Evolutionary conservation across 2,113 vertebrate genomes (phyloP), one percentile per base, ranked within the genome.

Genomic region (Arothron firmamentum): DNA sequence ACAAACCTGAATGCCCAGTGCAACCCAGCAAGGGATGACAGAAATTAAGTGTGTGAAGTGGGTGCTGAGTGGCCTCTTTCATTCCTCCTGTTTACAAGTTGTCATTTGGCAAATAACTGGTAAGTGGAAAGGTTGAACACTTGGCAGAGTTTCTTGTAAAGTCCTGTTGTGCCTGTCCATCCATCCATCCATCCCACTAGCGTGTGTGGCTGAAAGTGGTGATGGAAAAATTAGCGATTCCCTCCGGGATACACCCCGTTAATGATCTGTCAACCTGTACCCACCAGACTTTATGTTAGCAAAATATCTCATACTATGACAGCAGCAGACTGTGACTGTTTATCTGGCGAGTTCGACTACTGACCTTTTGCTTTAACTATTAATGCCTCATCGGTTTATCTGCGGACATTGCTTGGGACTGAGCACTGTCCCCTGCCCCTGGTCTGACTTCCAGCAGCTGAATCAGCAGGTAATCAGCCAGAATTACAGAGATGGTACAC

Each of bases 31-130:
- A 61, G 69, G 56, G 56, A 65, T 58, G 28, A 34, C 41, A 60
- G 55, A 48, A 46, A 71, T 74, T 59, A 70, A 56, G 56, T 69
- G 67, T n/a, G 59, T 54, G 46, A 80, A 78, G 82, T 75, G 77
- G 74, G 50, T 61, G 70, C 52, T 84, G 75, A 82, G 59, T 2
- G 49, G 52, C 62, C 65, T 65, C 67, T 71, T 78, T 79, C 67
- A 55, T 45, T 23, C 52, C 67, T 77, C 81, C 79, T 85, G 75
- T 85, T 80, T 81, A 78, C 61, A 72, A 60, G 50, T 59, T 61
- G 62, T 72, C 56, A 45, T 65, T 45, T 67, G 59, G 71, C 47
- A 82, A 86, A 77, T 52, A 68, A 58, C 57, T n/a, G 57, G 64
- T 59, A 77, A 70, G 67, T 65, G 55, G 51, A 75, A 41, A 0